phyloP scores from a whole-genome alignment of 2,888 invertebrate genomes.

The Gasteruption jaculator region DNA sequence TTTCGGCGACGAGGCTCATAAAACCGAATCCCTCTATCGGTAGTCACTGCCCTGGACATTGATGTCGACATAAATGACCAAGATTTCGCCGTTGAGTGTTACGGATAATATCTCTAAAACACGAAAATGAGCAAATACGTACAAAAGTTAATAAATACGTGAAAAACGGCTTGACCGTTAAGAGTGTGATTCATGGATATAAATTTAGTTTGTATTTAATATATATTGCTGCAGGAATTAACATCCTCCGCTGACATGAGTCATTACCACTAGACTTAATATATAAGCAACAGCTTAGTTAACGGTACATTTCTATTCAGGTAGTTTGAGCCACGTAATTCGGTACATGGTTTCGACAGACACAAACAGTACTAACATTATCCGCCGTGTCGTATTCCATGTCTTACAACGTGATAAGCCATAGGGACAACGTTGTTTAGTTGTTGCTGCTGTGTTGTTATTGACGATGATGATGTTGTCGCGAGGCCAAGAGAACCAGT shows the following conservation, averaged over 20 bases:
- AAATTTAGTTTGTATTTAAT: too few relatives aligned
- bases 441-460: too few relatives aligned
- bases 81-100: neutral
- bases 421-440: slow-evolving; percentile 27
- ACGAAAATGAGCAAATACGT: too few relatives aligned
- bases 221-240: too few relatives aligned
- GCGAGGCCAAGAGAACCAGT: slow-evolving; percentile 18
- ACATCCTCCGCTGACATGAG: too few relatives aligned
- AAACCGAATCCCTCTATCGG: slow-evolving; percentile 28
- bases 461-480: slow-evolving; percentile 15
- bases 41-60: slow-evolving; percentile 6
- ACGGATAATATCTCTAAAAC: too few relatives aligned
- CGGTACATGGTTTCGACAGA: slow-evolving; percentile 26
- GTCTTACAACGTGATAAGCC: slow-evolving; percentile 46
- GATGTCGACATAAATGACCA: too few relatives aligned
- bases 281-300: too few relatives aligned
- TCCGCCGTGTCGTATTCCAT: slow-evolving; percentile 39
- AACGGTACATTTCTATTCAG: slow-evolving; percentile 29
- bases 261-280: too few relatives aligned
- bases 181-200: too few relatives aligned
- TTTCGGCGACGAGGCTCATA: slow-evolving; percentile 43
- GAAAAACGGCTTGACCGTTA: too few relatives aligned
- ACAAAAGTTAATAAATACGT: too few relatives aligned
- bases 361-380: slow-evolving; percentile 27
- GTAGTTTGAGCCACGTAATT: slow-evolving; percentile 34